These are phyloP conservation scores for Sebastes aleutianus DNA, from an alignment of 2,797 vertebrate species.

Conservation along the genomic window DNA sequence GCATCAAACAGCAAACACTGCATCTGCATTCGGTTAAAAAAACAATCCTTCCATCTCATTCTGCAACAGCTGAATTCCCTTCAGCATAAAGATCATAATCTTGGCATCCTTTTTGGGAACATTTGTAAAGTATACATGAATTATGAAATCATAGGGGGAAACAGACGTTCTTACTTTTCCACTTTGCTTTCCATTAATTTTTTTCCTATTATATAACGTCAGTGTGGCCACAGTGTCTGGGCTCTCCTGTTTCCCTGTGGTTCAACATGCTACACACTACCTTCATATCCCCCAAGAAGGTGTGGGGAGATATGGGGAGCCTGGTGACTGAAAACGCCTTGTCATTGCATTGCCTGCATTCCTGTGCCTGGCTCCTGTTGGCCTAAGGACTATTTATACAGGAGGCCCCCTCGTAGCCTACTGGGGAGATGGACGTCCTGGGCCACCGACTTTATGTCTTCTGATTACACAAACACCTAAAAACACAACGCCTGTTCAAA, in stretches of 20 bases:
- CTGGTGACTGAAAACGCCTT: slow-evolving; percentile 66
- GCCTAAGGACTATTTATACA: slow-evolving; percentile 83
- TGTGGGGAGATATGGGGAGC: slow-evolving; percentile 62
- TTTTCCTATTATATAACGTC: neutral
- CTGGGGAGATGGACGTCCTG: slow-evolving; percentile 35
- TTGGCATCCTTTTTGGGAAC: neutral
- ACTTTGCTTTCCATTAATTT: slow-evolving; percentile 1
- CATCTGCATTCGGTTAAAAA: neutral
- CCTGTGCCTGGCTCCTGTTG: slow-evolving; percentile 75
- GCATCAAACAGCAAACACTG: neutral
- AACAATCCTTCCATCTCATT: neutral
- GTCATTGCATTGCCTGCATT: slow-evolving; percentile 80
- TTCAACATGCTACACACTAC: slow-evolving; percentile 42
- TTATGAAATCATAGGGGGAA: neutral
- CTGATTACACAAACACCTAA: slow-evolving; percentile 39
- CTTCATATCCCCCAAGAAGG: slow-evolving; percentile 77
- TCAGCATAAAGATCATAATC: neutral
- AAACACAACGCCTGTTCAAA: slow-evolving; percentile 4
- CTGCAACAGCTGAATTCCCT: neutral
- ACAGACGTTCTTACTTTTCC: neutral
- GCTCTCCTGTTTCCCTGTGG: slow-evolving; percentile 8
- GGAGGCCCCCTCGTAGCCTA: slow-evolving; percentile 66
- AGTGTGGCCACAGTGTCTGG: neutral
- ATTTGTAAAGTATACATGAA: neutral
- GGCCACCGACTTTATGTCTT: slow-evolving; percentile 17